phyloP scores from a whole-genome alignment of 2,888 invertebrate genomes.

The Agrochola macilenta region DNA sequence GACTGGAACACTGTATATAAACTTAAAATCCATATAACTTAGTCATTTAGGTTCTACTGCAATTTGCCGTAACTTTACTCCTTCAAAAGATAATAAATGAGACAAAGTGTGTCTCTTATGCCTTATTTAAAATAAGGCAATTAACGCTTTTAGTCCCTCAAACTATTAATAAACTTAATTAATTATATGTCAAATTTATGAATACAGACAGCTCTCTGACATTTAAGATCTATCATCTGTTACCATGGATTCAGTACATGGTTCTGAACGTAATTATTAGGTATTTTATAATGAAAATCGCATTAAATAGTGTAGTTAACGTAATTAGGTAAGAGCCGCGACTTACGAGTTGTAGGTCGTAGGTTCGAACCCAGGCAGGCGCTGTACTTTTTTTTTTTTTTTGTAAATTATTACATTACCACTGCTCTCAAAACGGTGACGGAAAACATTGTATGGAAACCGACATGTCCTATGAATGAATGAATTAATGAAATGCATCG shows the following conservation, averaged over 20 bases:
- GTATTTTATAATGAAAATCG: not conserved
- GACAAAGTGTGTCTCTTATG: not conserved
- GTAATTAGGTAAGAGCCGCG: too few relatives aligned
- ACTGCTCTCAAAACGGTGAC: too few relatives aligned
- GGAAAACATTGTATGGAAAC: too few relatives aligned
- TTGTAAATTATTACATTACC: too few relatives aligned
- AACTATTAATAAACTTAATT: not conserved
- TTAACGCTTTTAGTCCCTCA: too few relatives aligned
- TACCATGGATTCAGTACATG: too few relatives aligned
- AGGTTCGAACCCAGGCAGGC: too few relatives aligned
- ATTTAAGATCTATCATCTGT: not conserved
- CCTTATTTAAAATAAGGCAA: not conserved
- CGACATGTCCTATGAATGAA: too few relatives aligned
- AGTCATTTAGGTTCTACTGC: not conserved
- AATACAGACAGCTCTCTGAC: not conserved
- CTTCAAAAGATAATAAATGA: not conserved
- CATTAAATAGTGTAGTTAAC: not conserved
- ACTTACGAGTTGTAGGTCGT: too few relatives aligned
- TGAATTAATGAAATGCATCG: too few relatives aligned
- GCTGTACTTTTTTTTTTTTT: too few relatives aligned
- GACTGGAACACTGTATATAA: not conserved
- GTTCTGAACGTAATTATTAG: not conserved
- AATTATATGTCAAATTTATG: not conserved
- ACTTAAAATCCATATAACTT: not conserved
- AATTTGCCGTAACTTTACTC: not conserved